These are phyloP conservation scores for Hydrolagus affinis DNA, from an alignment of 2,113 vertebrate genomes.

Conservation along the genomic window DNA sequence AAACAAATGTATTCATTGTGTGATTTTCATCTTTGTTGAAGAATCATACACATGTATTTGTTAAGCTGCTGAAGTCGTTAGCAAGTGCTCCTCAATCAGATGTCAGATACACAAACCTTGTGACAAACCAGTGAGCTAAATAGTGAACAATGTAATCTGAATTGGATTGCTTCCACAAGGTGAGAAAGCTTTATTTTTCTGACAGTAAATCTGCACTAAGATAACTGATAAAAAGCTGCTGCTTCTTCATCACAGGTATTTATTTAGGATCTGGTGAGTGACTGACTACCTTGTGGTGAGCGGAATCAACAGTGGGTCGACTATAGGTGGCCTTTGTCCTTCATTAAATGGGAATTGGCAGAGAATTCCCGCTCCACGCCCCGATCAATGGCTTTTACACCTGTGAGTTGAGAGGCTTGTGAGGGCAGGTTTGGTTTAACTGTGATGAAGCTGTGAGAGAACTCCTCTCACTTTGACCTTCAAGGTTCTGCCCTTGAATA, in stretches of 20 bases:
- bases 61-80: neutral
- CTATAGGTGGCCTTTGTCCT: too few relatives aligned
- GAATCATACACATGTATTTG: constrained; percentile 5
- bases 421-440: too few relatives aligned
- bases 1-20: neutral
- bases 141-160: neutral
- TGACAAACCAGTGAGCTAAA: neutral
- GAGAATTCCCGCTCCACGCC: too few relatives aligned
- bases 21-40: neutral
- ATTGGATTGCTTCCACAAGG: neutral
- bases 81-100: neutral
- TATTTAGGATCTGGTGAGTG: neutral
- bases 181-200: neutral
- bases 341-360: too few relatives aligned
- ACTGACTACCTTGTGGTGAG: too few relatives aligned
- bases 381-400: too few relatives aligned
- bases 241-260: neutral
- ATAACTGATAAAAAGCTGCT: neutral
- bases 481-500: too few relatives aligned
- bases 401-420: too few relatives aligned
- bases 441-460: too few relatives aligned
- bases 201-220: neutral
- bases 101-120: neutral
- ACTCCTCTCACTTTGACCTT: too few relatives aligned
- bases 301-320: too few relatives aligned